Evolutionary conservation across 2,888 invertebrate genomes (phyloP), one percentile per base, ranked within the genome.

Genomic region (Ectobius pallidus): DNA sequence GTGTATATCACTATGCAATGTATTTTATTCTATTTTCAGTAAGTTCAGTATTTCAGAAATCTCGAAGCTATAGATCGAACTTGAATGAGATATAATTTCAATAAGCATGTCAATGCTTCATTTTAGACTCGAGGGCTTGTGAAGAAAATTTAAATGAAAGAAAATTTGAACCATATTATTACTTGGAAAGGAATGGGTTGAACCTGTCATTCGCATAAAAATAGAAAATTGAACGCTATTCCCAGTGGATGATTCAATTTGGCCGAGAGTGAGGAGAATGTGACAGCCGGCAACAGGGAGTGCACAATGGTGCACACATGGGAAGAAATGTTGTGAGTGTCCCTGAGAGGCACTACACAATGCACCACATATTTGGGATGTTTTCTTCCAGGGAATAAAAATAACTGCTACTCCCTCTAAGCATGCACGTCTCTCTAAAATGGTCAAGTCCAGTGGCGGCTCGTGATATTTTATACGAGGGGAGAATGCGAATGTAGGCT

Each of bases 211-310:
- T 52, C 25, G 7, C 25, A 25, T 25, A 25, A 25, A 52, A 52
- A 52, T 52, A 20, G 22, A 20, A 52, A 52, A 52, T 52, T 52
- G 52, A 52, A 18, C 52, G 22, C 52, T 52, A 52, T 52, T 52
- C 52, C 52, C 52, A 25, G 25, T 14, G 25, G 52, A 52, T 52
- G 52, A 52, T 52, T 52, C 52, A 52, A 52, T 52, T 52, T 52
- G 11, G 52, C 52, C 25, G 49, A 46, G 18, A 4, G 52, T 14
- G 20, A 25, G 52, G n/a, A 25, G 25, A 9, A 25, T 22, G 11
- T 52, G 52, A 22, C 52, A 52, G 52, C n/a, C n/a, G n/a, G n/a
- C n/a, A n/a, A n/a, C 22, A 52, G 25, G 9, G 25, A 1, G 52
- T 52, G 25, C 20, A 52, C 52, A 25, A 25, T 25, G 25, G 11